Evolutionary conservation across 2,113 vertebrate species (phyloP).

Genomic region (Pseudorasbora parva): DNA sequence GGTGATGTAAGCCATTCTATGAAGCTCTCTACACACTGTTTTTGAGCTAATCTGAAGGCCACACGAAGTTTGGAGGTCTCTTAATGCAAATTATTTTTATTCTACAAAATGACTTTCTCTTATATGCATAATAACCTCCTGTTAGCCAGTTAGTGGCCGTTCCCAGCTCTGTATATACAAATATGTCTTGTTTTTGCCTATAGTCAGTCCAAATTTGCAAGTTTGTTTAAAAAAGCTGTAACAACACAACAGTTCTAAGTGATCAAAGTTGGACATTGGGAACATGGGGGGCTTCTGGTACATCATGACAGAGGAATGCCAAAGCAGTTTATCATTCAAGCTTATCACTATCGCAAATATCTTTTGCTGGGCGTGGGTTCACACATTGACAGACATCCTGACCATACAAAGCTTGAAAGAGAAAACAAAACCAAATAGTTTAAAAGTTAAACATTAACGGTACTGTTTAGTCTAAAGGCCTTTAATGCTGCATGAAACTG

Average conservation of each 20-base stretch:
- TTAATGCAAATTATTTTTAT: background rate
- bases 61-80: too few relatives aligned
- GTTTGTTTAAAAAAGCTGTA: background rate
- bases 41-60: too few relatives aligned
- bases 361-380: background rate
- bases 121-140: background rate
- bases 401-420: background rate
- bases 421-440: conserved; percentile 9
- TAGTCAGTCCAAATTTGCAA: background rate
- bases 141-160: background rate
- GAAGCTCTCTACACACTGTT: too few relatives aligned
- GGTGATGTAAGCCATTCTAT: too few relatives aligned
- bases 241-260: background rate
- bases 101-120: background rate
- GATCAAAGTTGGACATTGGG: background rate
- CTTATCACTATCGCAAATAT: background rate
- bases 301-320: background rate
- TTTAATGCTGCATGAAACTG: background rate
- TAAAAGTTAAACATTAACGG: background rate
- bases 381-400: background rate
- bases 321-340: background rate
- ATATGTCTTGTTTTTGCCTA: background rate
- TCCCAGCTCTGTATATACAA: background rate
- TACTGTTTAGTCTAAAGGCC: background rate
- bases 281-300: background rate